A percentile compares a stretch with the other conserved stretches of the same genome.
phyloP scores from a whole-genome alignment of 2,888 invertebrate species.

The Flexamia atlantica region DNA sequence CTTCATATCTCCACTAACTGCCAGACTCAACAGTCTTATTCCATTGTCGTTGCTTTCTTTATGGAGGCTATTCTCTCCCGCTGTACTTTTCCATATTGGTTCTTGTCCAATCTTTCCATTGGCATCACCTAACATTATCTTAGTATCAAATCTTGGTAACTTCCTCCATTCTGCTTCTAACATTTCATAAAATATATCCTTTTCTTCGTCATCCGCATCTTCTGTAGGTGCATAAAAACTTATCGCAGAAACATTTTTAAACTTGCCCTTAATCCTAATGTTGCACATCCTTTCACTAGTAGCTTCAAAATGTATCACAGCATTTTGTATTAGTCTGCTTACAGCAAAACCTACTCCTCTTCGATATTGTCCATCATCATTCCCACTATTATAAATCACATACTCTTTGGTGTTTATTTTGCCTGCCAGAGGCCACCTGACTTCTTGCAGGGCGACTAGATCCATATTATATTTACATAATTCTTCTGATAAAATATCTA shows the following conservation, averaged over 20 bases:
- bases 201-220: conserved; percentile 35
- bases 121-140: conserved; percentile 14
- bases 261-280: conserved; percentile 46
- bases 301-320: too few species aligned
- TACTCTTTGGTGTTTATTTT: too few species aligned
- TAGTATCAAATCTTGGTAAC: conserved; percentile 19
- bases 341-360: too few species aligned
- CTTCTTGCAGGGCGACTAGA: too few species aligned
- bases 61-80: conserved; percentile 17
- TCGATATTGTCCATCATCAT: too few species aligned
- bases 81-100: not conserved
- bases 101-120: conserved; percentile 28
- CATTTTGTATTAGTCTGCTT: too few species aligned
- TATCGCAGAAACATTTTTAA: conserved; percentile 55
- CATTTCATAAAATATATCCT: conserved; percentile 40
- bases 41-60: conserved; percentile 22
- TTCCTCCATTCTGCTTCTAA: conserved; percentile 34
- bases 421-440: too few species aligned
- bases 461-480: too few species aligned
- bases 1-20: conserved; percentile 50
- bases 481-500: too few species aligned
- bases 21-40: conserved; percentile 31
- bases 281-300: conserved; percentile 50
- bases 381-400: too few species aligned
- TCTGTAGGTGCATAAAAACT: conserved; percentile 63